phyloP scores from a whole-genome alignment of 2,797 vertebrate genomes.

The Squalus acanthias region DNA sequence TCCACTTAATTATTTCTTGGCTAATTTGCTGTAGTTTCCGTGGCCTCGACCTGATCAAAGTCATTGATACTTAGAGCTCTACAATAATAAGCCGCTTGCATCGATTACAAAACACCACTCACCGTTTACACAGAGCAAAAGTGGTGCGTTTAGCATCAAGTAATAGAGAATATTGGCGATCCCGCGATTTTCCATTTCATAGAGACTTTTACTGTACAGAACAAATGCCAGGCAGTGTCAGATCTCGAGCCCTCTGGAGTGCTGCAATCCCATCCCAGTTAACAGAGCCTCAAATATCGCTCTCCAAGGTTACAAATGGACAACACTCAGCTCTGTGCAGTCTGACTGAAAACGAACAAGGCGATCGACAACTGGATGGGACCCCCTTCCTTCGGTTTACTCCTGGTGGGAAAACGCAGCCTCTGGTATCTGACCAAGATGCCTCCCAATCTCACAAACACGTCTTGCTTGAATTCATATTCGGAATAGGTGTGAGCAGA shows the following conservation, averaged over 20 bases:
- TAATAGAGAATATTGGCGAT: slow-evolving; percentile 67
- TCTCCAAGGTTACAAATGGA: not conserved
- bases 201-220: slow-evolving; percentile 48
- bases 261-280: slow-evolving; percentile 29
- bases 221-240: slow-evolving; percentile 18
- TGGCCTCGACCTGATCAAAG: not conserved
- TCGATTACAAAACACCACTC: slow-evolving; percentile 51
- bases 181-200: slow-evolving; percentile 74
- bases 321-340: no score
- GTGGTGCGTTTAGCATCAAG: slow-evolving; percentile 67
- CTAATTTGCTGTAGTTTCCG: not conserved
- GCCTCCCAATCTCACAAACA: slow-evolving; percentile 1
- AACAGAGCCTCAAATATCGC: not conserved
- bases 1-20: not conserved
- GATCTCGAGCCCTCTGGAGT: not conserved
- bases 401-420: not conserved
- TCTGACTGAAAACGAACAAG: no score
- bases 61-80: not conserved
- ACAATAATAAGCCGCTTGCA: not conserved
- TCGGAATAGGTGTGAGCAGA: not conserved
- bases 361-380: not conserved
- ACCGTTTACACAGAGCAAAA: slow-evolving; percentile 69
- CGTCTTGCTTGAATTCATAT: slow-evolving; percentile 10
- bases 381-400: not conserved
- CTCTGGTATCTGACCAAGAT: not conserved